Percentiles rank a stretch among this genome's conserved stretches.
phyloP scores from a whole-genome alignment of 2,113 vertebrate genomes.

The Andinoacara biseriatus region DNA sequence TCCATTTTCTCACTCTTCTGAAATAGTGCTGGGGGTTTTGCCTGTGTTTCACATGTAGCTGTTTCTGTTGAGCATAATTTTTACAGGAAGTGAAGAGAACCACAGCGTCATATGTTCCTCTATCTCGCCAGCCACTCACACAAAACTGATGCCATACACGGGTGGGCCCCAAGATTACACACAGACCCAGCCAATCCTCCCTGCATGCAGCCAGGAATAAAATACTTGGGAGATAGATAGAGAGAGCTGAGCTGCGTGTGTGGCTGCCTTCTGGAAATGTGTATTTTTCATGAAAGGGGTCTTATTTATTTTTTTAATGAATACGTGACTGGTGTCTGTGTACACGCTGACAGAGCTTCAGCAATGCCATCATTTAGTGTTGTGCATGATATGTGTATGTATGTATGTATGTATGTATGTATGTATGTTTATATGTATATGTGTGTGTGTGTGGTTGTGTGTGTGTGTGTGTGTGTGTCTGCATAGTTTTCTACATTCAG shows the following conservation, averaged over 20 bases:
- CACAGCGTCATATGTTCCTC: conserved; percentile 81
- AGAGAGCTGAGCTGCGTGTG: not conserved
- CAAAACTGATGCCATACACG: conserved; percentile 71
- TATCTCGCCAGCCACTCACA: conserved; percentile 80
- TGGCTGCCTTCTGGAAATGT: not conserved
- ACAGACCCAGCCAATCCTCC: conserved; percentile 30
- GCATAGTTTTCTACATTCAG: too few relatives aligned
- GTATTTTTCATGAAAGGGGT: not conserved
- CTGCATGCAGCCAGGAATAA: conserved; percentile 24
- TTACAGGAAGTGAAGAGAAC: conserved; percentile 82
- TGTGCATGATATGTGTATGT: not conserved
- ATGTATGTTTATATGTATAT: too few relatives aligned
- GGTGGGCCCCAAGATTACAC: conserved; percentile 80
- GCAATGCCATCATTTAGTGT: not conserved
- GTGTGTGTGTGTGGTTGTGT: too few relatives aligned
- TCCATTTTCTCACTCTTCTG: conserved; percentile 51
- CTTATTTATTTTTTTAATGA: not conserved
- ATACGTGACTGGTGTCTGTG: not conserved
- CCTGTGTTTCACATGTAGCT: conserved; percentile 64
- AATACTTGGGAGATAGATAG: conserved; percentile 15
- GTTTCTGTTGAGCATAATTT: conserved; percentile 70
- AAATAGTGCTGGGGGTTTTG: conserved; percentile 30
- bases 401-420: too few relatives aligned
- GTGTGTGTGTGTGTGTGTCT: too few relatives aligned
- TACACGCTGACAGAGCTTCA: not conserved